A percentile compares a stretch with the other conserved stretches of the same genome.
These are phyloP conservation scores for Enoplosus armatus DNA, from an alignment of 2,797 vertebrate genomes.

Conservation along the genomic window DNA sequence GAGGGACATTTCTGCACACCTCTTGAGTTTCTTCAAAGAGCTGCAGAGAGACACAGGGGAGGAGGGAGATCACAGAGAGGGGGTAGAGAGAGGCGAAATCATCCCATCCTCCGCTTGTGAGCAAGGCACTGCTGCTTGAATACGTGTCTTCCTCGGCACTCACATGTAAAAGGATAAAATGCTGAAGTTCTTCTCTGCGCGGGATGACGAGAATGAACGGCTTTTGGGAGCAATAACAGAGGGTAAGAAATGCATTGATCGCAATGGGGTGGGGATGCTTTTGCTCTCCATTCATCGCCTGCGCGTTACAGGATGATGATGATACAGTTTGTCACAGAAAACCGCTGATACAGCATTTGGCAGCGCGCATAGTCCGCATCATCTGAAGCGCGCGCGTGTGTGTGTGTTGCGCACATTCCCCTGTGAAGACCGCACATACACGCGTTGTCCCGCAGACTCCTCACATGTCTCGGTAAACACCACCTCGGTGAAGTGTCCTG, in stretches of 20 bases:
- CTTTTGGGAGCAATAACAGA: slow-evolving; percentile 79
- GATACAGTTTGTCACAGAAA: slow-evolving; percentile 48
- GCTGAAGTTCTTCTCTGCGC: slow-evolving; percentile 84
- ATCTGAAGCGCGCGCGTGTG: slow-evolving; percentile 21
- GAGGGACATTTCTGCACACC: slow-evolving; percentile 77
- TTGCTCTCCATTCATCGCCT: background rate
- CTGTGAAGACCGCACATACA: background rate
- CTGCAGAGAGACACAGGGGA: slow-evolving; percentile 75
- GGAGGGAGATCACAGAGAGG: slow-evolving; percentile 64
- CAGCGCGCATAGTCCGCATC: slow-evolving; percentile 57
- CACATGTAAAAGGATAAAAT: slow-evolving; percentile 73
- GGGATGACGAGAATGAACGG: slow-evolving; percentile 84
- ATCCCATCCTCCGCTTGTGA: slow-evolving; percentile 63
- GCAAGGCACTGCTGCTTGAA: slow-evolving; percentile 52
- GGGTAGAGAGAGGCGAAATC: slow-evolving; percentile 56
- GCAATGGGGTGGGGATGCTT: slow-evolving; percentile 14
- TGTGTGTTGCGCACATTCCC: slow-evolving; percentile 35
- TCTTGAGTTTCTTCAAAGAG: slow-evolving; percentile 81
- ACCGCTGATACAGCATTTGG: slow-evolving; percentile 75
- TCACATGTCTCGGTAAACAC: background rate
- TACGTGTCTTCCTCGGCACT: slow-evolving; percentile 29
- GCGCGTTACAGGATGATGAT: slow-evolving; percentile 31
- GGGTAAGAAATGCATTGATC: slow-evolving; percentile 62
- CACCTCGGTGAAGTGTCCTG: slow-evolving; percentile 12
- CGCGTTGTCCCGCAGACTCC: slow-evolving; percentile 3